Evolutionary conservation across 2,113 vertebrate species (phyloP).

Genomic region (Mastomys coucha): DNA sequence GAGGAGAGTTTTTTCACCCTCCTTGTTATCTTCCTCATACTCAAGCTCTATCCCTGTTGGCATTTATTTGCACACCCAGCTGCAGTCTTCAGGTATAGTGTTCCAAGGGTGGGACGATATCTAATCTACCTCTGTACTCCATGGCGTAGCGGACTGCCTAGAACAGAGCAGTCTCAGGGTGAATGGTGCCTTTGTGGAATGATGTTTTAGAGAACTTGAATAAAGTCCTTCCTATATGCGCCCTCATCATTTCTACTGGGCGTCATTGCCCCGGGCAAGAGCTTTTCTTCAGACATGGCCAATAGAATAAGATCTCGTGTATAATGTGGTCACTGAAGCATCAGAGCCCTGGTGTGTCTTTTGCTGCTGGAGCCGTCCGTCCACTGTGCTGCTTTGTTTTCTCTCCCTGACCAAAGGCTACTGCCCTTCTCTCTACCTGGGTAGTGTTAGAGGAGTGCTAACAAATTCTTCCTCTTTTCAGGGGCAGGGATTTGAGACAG

Average conservation of each 20-base stretch:
- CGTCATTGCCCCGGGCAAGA: neutral
- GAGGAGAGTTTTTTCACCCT: neutral
- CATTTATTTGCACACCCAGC: conserved; percentile 40
- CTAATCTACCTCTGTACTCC: conserved; percentile 32
- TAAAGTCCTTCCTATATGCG: neutral
- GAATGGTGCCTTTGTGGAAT: neutral
- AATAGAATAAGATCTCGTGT: conserved; percentile 17
- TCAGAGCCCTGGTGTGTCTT: neutral
- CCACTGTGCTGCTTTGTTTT: neutral
- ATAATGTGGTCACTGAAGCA: neutral
- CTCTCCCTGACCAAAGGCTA: neutral
- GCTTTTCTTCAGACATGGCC: neutral
- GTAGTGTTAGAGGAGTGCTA: neutral
- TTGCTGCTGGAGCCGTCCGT: neutral
- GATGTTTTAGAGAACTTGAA: neutral
- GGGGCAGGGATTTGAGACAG: neutral
- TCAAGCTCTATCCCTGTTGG: neutral
- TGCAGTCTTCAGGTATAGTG: conserved; percentile 13
- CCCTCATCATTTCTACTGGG: neutral
- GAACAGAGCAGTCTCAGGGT: neutral
- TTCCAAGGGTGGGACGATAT: neutral
- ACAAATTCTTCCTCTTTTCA: neutral
- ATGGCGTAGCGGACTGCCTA: neutral
- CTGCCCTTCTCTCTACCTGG: neutral
- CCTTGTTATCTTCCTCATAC: conserved; percentile 10